Percentiles rank a stretch among this genome's conserved stretches.
These are phyloP conservation scores for Lochmaea crataegi DNA, from an alignment of 2,888 invertebrate genomes.

Conservation along the genomic window DNA sequence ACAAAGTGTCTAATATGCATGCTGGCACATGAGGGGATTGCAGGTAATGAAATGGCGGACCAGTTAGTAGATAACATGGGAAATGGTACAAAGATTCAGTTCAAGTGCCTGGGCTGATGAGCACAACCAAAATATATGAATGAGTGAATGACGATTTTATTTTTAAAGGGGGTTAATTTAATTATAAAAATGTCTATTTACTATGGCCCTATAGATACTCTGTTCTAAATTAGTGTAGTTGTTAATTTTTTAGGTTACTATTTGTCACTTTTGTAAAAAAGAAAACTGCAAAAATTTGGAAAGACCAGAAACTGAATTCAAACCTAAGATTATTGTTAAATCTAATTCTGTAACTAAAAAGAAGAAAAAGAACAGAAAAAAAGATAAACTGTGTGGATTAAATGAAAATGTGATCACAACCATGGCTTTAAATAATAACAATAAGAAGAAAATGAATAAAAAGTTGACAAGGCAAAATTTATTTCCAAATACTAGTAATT, in stretches of 20 bases:
- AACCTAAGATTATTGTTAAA: neutral
- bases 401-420: conserved; percentile 20
- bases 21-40: no score
- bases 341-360: conserved; percentile 6
- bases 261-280: conserved; percentile 31
- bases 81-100: no score
- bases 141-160: no score
- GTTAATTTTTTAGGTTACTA: conserved; percentile 23
- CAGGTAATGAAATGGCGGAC: no score
- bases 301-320: neutral
- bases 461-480: neutral
- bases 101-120: no score
- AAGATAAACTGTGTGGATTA: conserved; percentile 30
- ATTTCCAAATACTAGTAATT: neutral
- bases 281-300: conserved; percentile 15
- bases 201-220: neutral
- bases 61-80: no score
- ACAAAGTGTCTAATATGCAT: no score
- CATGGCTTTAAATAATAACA: neutral
- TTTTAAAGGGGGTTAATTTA: no score
- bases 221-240: neutral
- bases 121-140: no score
- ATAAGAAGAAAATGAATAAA: neutral
- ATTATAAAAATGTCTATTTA: no score
- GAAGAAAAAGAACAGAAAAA: conserved; percentile 28